These are phyloP conservation scores for Sebastes kiyomatsui DNA, from an alignment of 2,797 vertebrate species.

Conservation along the genomic window DNA sequence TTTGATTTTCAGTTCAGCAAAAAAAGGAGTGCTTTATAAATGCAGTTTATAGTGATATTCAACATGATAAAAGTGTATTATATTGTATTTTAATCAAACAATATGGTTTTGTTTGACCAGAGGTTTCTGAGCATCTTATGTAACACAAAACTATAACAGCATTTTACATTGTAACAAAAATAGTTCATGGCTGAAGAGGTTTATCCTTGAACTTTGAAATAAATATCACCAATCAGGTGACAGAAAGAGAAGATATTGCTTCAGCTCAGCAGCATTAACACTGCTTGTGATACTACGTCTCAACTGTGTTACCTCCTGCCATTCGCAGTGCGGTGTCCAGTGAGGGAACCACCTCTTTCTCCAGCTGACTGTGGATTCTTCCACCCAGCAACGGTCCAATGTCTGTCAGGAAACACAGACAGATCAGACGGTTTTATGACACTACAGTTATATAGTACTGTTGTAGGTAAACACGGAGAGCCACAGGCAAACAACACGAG, in stretches of 20 bases:
- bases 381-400: conserved; percentile 88
- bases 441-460: background rate
- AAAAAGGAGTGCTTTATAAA: background rate
- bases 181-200: background rate
- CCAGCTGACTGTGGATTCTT: conserved; percentile 86
- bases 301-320: conserved; percentile 85
- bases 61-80: background rate
- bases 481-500: background rate
- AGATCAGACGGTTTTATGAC: background rate
- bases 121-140: background rate
- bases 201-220: background rate
- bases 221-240: background rate
- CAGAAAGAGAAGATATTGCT: background rate
- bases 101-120: background rate
- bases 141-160: background rate
- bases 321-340: conserved; percentile 88
- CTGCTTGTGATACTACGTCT: background rate
- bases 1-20: background rate
- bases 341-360: conserved; percentile 87
- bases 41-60: background rate
- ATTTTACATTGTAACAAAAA: background rate
- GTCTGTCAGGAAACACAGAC: conserved; percentile 75
- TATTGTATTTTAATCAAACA: background rate
- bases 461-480: background rate
- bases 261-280: background rate